Conservation (phyloP, 2,797 vertebrate genomes). For the Dermochelys coriacea region DNA sequence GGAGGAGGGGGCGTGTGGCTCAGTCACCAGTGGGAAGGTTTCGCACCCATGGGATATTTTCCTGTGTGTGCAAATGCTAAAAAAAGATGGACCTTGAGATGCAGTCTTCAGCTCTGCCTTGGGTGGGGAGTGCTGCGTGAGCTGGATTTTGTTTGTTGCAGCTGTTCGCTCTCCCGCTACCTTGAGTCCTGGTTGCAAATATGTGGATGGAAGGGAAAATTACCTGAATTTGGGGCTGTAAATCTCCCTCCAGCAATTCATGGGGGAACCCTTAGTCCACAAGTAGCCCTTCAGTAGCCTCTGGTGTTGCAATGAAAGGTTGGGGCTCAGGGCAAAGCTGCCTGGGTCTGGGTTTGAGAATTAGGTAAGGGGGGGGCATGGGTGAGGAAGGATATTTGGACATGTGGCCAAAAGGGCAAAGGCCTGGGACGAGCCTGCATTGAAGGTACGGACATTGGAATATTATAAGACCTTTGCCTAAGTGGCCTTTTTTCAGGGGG, state of each 20-base stretch:
- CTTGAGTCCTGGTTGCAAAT: not conserved
- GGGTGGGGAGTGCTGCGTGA: not conserved
- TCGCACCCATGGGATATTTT: constrained; percentile 2
- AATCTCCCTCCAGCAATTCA: not conserved
- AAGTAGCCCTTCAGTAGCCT: not conserved
- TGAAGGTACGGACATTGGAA: not conserved
- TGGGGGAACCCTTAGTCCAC: not conserved
- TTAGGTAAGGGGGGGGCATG: too few relatives aligned
- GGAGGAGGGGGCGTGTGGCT: constrained; percentile 1
- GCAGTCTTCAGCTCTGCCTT: not conserved
- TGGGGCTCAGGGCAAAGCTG: not conserved
- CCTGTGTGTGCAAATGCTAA: constrained; percentile 35
- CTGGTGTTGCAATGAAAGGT: not conserved
- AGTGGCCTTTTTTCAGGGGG: not conserved
- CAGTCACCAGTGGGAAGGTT: constrained; percentile 32
- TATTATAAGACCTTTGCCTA: not conserved
- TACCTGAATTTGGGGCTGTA: not conserved
- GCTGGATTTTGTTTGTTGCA: not conserved
- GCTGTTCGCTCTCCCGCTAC: constrained; percentile 35
- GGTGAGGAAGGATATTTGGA: not conserved
- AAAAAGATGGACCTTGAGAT: not conserved
- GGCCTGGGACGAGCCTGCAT: rapidly evolving
- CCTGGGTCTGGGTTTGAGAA: not conserved
- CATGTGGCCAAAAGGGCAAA: not conserved
- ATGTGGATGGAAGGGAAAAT: not conserved